Evolutionary conservation across 2,113 vertebrate genomes (phyloP).

Genomic region (Xiphophorus maculatus): DNA sequence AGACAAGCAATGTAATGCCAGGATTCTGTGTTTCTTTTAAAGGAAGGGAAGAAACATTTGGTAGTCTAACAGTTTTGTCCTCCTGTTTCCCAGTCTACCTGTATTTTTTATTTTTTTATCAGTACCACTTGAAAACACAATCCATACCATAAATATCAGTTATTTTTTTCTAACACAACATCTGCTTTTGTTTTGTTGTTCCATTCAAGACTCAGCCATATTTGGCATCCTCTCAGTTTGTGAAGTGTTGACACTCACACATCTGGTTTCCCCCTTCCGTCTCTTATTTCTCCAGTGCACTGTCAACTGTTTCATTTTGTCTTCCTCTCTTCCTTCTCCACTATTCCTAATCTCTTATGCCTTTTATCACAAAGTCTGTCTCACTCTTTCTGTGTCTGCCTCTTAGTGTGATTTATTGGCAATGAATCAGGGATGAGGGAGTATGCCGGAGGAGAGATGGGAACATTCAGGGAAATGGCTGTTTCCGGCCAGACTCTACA

Average conservation of each 20-base stretch:
- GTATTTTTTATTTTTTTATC: not conserved
- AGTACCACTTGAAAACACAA: not conserved
- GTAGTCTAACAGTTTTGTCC: not conserved
- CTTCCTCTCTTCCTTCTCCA: constrained; percentile 23
- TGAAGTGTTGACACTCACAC: constrained; percentile 21
- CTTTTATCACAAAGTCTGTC: constrained; percentile 31
- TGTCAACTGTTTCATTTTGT: constrained; percentile 36
- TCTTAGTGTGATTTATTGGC: constrained; percentile 71
- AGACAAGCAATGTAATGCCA: too few relatives aligned
- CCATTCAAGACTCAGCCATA: constrained; percentile 18
- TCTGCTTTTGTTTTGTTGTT: constrained; percentile 29
- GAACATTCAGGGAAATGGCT: constrained; percentile 76
- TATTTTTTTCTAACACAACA: constrained; percentile 27
- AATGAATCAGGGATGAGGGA: constrained; percentile 75
- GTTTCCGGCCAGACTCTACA: constrained; percentile 76
- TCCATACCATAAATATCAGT: constrained; percentile 33
- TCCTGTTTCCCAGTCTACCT: constrained; percentile 10
- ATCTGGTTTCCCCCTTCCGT: constrained; percentile 54
- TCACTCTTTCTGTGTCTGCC: constrained; percentile 44
- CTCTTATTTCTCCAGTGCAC: constrained; percentile 17
- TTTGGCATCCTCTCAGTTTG: constrained; percentile 25
- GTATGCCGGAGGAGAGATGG: constrained; percentile 64
- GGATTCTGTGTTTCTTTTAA: too few relatives aligned
- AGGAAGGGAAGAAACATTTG: too few relatives aligned
- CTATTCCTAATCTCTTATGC: constrained; percentile 24